Conservation (phyloP, 1,140 invertebrate species). For the Eubasilissa regina region DNA sequence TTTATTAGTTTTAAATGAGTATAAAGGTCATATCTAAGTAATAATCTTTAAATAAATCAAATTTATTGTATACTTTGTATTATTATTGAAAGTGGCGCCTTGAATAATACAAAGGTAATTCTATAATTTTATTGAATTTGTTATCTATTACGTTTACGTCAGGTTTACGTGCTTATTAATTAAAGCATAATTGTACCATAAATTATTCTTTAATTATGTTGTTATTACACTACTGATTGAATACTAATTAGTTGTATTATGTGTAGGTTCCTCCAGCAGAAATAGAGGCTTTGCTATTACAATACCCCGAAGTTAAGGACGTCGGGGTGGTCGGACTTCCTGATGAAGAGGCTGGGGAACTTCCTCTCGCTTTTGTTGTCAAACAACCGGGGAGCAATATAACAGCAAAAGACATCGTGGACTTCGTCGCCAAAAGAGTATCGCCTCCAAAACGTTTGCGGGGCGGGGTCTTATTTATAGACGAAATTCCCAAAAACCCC, state of each 20-base stretch:
- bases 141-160: no score
- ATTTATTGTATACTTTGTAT: no score
- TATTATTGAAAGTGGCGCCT: no score
- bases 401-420: slow-evolving; percentile 69
- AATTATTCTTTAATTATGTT: no score
- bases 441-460: slow-evolving; percentile 68
- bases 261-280: slow-evolving; percentile 73
- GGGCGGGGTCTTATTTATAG: slow-evolving; percentile 76
- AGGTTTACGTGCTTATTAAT: no score
- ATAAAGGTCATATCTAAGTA: no score
- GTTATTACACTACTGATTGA: no score
- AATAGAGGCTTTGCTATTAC: slow-evolving; percentile 80
- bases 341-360: slow-evolving; percentile 78
- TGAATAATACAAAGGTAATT: no score
- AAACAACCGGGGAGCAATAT: slow-evolving; percentile 67
- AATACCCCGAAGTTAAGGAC: slow-evolving; percentile 78
- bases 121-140: no score
- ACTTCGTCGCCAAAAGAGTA: slow-evolving; percentile 68
- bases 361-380: slow-evolving; percentile 81
- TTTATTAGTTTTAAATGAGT: no score
- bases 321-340: slow-evolving; percentile 82
- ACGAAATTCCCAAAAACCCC: slow-evolving; percentile 76
- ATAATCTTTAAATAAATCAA: no score
- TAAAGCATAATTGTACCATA: no score
- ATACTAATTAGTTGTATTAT: not conserved